phyloP scores from a whole-genome alignment of 2,888 invertebrate species.

The Cartodere bifasciata region DNA sequence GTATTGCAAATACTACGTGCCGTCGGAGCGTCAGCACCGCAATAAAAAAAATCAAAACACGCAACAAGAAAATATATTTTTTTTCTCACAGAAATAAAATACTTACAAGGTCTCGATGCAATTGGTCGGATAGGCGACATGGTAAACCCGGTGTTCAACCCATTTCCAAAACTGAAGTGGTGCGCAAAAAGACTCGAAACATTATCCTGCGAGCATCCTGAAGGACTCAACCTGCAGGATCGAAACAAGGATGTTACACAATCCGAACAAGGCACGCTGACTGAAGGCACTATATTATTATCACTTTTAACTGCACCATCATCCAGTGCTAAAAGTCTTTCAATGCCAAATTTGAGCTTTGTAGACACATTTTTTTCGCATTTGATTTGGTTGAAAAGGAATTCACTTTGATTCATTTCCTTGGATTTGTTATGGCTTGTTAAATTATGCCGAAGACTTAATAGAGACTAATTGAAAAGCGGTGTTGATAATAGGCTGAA shows the following conservation, averaged over 20 bases:
- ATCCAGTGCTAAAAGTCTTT: not conserved
- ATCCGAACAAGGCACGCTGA: constrained; percentile 46
- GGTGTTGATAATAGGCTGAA: constrained; percentile 23
- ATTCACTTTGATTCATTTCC: no score
- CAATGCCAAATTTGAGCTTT: not conserved
- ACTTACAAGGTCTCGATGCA: constrained; percentile 29
- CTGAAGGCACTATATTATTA: no score
- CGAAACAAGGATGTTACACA: constrained; percentile 52
- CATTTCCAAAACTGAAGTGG: constrained; percentile 11
- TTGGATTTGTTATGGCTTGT: no score
- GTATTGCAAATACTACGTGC: no score
- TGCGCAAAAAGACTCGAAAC: constrained; percentile 16
- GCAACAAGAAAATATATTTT: no score
- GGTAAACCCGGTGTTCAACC: constrained; percentile 20
- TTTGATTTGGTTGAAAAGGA: no score
- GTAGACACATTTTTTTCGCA: no score
- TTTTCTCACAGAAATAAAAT: constrained; percentile 1
- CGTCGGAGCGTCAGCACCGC: no score
- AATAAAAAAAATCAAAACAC: no score
- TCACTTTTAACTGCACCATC: constrained; percentile 2
- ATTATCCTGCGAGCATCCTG: constrained; percentile 11
- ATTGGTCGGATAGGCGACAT: constrained; percentile 33
- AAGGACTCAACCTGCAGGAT: constrained; percentile 38
- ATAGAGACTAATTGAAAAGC: constrained; percentile 23
- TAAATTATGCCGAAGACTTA: constrained; percentile 10